phyloP scores from a whole-genome alignment of 2,113 vertebrate genomes.

The Aspiorhynchus laticeps region DNA sequence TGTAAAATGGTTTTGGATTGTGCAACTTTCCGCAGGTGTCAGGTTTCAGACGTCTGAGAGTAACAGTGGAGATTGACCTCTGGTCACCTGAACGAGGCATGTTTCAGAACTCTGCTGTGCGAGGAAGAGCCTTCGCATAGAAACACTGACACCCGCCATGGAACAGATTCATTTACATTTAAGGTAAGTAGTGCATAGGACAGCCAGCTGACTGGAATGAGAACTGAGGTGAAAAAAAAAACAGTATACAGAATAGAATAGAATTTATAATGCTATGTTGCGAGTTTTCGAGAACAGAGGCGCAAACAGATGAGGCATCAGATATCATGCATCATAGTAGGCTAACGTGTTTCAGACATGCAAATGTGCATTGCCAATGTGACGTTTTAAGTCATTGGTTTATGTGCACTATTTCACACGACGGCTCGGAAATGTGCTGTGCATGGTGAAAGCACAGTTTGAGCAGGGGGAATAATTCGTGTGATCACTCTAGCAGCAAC shows the following conservation, averaged over 20 bases:
- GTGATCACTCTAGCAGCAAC: constrained; percentile 95
- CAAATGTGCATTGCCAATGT: constrained; percentile 91
- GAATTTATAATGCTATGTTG: background rate
- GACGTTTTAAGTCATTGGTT: constrained; percentile 97
- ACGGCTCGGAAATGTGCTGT: constrained; percentile 88
- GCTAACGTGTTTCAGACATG: constrained; percentile 90
- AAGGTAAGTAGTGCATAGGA: background rate
- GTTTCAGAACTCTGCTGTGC: constrained; percentile 31
- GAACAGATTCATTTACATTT: constrained; percentile 46
- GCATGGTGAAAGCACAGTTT: constrained; percentile 91
- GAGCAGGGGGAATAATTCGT: constrained; percentile 90
- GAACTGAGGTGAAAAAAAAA: background rate
- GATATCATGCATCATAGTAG: constrained; percentile 98
- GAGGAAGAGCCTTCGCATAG: constrained; percentile 13
- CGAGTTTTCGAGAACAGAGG: background rate
- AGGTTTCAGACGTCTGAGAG: constrained; percentile 69
- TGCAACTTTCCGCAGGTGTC: constrained; percentile 63
- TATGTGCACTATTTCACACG: constrained; percentile 99
- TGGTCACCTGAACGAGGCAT: constrained; percentile 28
- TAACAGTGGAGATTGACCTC: constrained; percentile 45
- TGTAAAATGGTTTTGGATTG: constrained; percentile 26
- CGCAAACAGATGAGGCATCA: constrained; percentile 71
- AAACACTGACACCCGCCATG: constrained; percentile 35
- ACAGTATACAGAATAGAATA: background rate
- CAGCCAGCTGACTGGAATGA: background rate